Base-by-base conservation (phyloP, 2,113 vertebrate genomes). In the Cavia porcellus region DNA sequence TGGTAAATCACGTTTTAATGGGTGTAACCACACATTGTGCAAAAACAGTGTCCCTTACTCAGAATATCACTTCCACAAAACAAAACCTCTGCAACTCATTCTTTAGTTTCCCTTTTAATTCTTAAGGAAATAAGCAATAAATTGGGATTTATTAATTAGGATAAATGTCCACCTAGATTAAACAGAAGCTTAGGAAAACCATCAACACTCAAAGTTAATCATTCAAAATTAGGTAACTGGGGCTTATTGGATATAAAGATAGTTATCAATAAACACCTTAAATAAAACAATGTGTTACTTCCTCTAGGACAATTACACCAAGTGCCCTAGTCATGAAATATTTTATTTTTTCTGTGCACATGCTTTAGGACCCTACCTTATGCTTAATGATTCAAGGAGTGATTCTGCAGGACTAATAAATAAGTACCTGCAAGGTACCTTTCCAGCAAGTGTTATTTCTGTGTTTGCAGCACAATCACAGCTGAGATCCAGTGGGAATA, bases 341-440 rank as follows among this genome's bases (percentile, higher is more conserved):
- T 68, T 42, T 9, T 0, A n/a, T 79, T 79, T 81, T 88, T 57
- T 9, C 32, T 28, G 80, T 38, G 32, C 45, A 95, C 64, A 35
- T 75, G 57, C 28, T 75, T 83, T 5, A 91, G 32, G 61, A 50
- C 57, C 17, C n/a, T 86, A 45, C 50, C 24, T 77, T 77, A 9
- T n/a, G 47, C 59, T 92, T 92, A 95, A 89, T 61, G 83, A 77
- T 35, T 85, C 38, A 55, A 74, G 75, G 79, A 86, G 66, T 82
- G 30, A 62, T 86, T 95, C 35, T 68, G 30, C 11, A 84, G 61
- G 47, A 66, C 47, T 86, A 86, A 25, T 55, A 75, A 93, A 92
- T 93, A 70, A 97, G 94, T 92, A 64, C 42, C 68, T 47, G 28
- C 30, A 70, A 50, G 79, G 28, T 86, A 42, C 72, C 93, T 95